Base-by-base conservation (phyloP, 2,888 invertebrate species). In the Dastarcus helophoroides region DNA sequence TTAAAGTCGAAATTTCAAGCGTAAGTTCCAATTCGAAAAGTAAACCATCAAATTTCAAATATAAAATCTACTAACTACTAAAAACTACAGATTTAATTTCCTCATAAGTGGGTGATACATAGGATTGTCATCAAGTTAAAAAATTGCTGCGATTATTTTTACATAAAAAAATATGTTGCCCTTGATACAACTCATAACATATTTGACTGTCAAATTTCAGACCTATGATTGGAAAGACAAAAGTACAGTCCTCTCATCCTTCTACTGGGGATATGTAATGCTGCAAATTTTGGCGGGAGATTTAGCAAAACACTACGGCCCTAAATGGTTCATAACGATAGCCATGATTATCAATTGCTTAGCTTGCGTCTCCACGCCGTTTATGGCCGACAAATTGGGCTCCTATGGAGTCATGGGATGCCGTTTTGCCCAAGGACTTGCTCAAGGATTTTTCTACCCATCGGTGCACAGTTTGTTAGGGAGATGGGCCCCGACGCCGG, bases 211-310 rank as follows among this genome's bases (percentile, higher is more conserved):
- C 10, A 9, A 7, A 8, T 39, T 40, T 10, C 40, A 67, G 64
- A 46, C 53, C 46, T 73, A 54, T 49, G 38, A 64, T 2, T 75
- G 75, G 75, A 46, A 51, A 50, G 3, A 63, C 65, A 3, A 37
- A 34, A 43, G 40, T 36, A 43, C 71, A 29, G 67, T 80, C 21
- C 60, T 79, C 9, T 79, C 79, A n/a, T 76, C 80, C 1, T 82
- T 81, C 54, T 80, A 79, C 54, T 79, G 79, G 78, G 82, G 82
- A 1, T 82, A 82, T 50, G 66, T 78, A 2, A 40, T 76, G 3
- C 71, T 76, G 14, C 82, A 83, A 55, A 57, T 81, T 1, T 76
- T 78, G 0, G 71, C 72, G 0, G 76, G 79, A 0, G 63, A 75
- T 36, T 53, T 88, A 25, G 78, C 81, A 0, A 74, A 76, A 42